Evolutionary conservation across 2,888 invertebrate species (phyloP).

Genomic region (Agrypnus murinus): DNA sequence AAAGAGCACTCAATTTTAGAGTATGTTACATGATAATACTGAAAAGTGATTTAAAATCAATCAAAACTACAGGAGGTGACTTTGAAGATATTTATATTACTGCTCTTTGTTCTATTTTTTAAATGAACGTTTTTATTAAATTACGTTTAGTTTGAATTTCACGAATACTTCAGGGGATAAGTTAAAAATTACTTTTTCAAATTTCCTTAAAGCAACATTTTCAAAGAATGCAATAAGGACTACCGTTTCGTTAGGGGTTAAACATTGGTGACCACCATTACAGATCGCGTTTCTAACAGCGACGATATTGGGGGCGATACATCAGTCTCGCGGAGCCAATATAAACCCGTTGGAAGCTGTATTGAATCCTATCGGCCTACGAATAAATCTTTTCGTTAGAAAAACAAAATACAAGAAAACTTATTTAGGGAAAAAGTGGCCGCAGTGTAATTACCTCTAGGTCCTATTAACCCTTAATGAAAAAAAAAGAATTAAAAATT

Average conservation of each 20-base stretch:
- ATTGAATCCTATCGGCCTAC: conserved; percentile 45
- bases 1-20: too few relatives aligned
- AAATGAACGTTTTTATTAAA: too few relatives aligned
- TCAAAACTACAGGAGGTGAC: too few relatives aligned
- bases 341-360: conserved; percentile 49
- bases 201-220: not conserved
- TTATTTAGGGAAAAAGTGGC: conserved; percentile 38
- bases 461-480: not conserved
- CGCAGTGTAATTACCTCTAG: conserved; percentile 15
- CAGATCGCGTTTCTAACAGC: conserved; percentile 39
- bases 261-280: conserved; percentile 12
- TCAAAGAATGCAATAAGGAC: conserved; percentile 24
- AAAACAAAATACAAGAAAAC: conserved; percentile 45
- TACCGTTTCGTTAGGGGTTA: conserved; percentile 18
- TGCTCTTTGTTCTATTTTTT: too few relatives aligned
- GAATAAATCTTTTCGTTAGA: conserved; percentile 41
- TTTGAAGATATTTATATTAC: too few relatives aligned
- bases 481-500: conserved; percentile 9
- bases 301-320: conserved; percentile 53
- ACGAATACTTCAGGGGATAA: too few relatives aligned
- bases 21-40: too few relatives aligned
- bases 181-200: too few relatives aligned
- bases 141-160: too few relatives aligned
- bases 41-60: too few relatives aligned
- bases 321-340: conserved; percentile 54